Evolutionary conservation across 2,113 vertebrate genomes (phyloP).

Genomic region (Takifugu flavidus): DNA sequence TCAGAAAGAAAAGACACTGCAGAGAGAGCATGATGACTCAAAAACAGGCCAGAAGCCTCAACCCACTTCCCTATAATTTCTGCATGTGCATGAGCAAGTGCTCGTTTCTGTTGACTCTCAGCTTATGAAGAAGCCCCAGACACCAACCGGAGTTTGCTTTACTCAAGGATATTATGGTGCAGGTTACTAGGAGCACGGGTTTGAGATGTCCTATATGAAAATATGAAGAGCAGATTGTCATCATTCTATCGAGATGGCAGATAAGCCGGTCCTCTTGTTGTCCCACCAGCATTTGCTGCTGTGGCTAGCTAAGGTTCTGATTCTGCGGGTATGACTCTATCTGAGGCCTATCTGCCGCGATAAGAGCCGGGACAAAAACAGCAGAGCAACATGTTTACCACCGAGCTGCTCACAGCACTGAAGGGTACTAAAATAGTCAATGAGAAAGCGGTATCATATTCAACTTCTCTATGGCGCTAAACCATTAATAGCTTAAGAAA

Average conservation of each 20-base stretch:
- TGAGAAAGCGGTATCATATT: neutral
- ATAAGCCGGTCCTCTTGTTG: slow-evolving; percentile 65
- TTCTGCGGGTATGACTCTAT: slow-evolving; percentile 51
- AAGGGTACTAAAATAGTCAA: slow-evolving; percentile 16
- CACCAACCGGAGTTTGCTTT: neutral
- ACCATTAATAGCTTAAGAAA: no score
- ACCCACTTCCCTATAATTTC: slow-evolving; percentile 57
- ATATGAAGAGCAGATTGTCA: slow-evolving; percentile 54
- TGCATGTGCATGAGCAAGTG: slow-evolving; percentile 51
- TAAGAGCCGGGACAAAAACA: slow-evolving; percentile 48
- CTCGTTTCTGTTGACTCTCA: slow-evolving; percentile 21
- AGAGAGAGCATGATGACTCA: slow-evolving; percentile 66
- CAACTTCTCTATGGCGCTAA: neutral
- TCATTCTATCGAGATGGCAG: slow-evolving; percentile 66
- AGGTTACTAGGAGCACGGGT: neutral
- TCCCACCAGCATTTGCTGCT: slow-evolving; percentile 59
- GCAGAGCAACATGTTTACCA: slow-evolving; percentile 29
- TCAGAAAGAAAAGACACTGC: slow-evolving; percentile 75
- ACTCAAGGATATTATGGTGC: neutral
- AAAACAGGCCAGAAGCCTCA: slow-evolving; percentile 57
- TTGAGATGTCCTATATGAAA: slow-evolving; percentile 11
- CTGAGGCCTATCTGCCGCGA: slow-evolving; percentile 45
- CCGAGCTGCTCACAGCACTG: slow-evolving; percentile 11
- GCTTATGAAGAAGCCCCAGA: slow-evolving; percentile 1
- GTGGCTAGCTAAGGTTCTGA: slow-evolving; percentile 50